These are phyloP conservation scores for Clivina fossor DNA, from an alignment of 2,888 invertebrate species.

Conservation along the genomic window DNA sequence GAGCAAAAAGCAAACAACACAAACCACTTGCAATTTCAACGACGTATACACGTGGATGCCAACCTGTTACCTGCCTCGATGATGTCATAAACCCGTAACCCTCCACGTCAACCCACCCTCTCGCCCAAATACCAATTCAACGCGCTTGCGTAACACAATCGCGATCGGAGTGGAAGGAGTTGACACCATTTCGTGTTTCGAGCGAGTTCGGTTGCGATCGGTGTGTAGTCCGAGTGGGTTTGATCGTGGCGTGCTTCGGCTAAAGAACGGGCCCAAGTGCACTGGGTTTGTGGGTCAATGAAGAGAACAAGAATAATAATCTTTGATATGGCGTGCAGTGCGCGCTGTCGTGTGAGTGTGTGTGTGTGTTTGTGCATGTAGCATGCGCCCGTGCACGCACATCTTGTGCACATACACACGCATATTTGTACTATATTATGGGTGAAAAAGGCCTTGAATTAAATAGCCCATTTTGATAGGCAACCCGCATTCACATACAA, in stretches of 20 bases:
- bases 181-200: conserved; percentile 15
- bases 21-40: conserved; percentile 31
- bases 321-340: neutral
- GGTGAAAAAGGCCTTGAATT: too few relatives aligned
- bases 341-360: neutral
- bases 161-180: neutral
- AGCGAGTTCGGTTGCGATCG: neutral
- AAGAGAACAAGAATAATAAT: conserved; percentile 28
- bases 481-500: too few relatives aligned
- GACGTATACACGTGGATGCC: conserved; percentile 18
- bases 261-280: conserved; percentile 42
- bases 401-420: too few relatives aligned
- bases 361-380: neutral
- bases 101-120: neutral
- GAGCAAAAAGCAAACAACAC: neutral
- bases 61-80: conserved; percentile 23
- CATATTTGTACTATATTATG: too few relatives aligned
- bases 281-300: conserved; percentile 45
- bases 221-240: neutral
- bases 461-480: too few relatives aligned
- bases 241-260: neutral
- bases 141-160: conserved; percentile 22
- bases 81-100: conserved; percentile 21
- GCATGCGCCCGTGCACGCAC: neutral
- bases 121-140: neutral